phyloP scores from a whole-genome alignment of 2,113 vertebrate species.

The Catharus minimus region DNA sequence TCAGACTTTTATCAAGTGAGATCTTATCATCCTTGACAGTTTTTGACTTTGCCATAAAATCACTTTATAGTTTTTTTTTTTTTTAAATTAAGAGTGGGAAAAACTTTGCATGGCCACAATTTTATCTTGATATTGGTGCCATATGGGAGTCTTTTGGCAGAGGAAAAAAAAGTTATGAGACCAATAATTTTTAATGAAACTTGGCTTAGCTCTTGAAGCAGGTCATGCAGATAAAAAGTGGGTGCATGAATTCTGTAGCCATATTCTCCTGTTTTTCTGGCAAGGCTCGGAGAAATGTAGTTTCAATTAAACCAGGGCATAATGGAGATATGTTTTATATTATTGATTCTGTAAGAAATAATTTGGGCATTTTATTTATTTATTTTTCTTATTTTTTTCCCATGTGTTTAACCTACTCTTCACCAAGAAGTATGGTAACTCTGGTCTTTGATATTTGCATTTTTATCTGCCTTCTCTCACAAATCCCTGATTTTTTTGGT shows the following conservation, averaged over 20 bases:
- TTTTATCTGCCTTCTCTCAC: not conserved
- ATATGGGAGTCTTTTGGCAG: constrained; percentile 66
- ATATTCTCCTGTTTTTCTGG: constrained; percentile 40
- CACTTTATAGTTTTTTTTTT: not conserved
- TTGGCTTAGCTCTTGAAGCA: constrained; percentile 67
- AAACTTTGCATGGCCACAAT: not conserved
- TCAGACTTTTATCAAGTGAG: not conserved
- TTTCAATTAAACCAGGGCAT: constrained; percentile 57
- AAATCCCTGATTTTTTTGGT: not conserved
- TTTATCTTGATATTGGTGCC: constrained; percentile 60
- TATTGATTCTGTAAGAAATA: constrained; percentile 54
- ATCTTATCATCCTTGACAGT: not conserved
- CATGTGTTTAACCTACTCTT: not conserved
- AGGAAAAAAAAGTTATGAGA: constrained; percentile 67
- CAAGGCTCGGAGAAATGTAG: constrained; percentile 53
- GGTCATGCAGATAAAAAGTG: constrained; percentile 71
- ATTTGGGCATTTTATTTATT: not conserved
- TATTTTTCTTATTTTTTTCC: not conserved
- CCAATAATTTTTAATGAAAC: constrained; percentile 80
- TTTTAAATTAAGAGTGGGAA: not conserved
- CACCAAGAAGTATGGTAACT: not conserved
- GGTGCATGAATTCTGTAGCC: not conserved
- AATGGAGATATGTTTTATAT: constrained; percentile 71
- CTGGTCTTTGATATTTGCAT: not conserved
- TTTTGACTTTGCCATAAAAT: not conserved